phyloP scores from a whole-genome alignment of 2,888 invertebrate genomes.

The Phorcus lineatus region DNA sequence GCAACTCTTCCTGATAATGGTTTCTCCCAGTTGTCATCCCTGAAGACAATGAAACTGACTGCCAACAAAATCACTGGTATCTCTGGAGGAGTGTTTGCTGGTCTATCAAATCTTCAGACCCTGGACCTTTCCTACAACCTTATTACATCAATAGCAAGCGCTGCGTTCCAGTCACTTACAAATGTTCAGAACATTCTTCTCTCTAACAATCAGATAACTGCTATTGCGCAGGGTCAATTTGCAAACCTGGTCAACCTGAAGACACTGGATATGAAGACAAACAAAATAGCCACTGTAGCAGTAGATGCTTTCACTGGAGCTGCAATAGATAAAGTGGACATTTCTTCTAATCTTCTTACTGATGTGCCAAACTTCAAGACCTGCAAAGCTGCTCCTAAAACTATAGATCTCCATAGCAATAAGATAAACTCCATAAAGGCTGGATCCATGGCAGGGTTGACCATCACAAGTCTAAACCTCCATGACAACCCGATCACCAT shows the following conservation, averaged over 20 bases:
- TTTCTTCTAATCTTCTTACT: constrained; percentile 47
- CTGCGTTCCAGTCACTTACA: constrained; percentile 38
- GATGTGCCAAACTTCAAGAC: constrained; percentile 41
- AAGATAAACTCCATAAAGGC: constrained; percentile 36
- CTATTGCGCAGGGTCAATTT: constrained; percentile 44
- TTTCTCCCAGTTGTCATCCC: constrained; percentile 37
- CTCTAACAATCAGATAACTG: constrained; percentile 37
- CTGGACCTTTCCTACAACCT: constrained; percentile 46
- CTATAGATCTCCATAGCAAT: constrained; percentile 40
- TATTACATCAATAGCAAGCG: constrained; percentile 37
- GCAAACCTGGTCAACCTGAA: constrained; percentile 41
- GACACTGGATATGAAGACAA: constrained; percentile 42
- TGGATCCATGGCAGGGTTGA: constrained; percentile 38
- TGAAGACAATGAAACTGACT: constrained; percentile 44
- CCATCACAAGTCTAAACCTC: constrained; percentile 44
- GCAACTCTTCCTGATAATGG: constrained; percentile 32
- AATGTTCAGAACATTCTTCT: constrained; percentile 26
- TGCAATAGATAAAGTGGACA: constrained; percentile 42
- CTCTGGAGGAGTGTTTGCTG: constrained; percentile 35
- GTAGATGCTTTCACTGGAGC: constrained; percentile 43
- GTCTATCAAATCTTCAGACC: constrained; percentile 36
- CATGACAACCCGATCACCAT: constrained; percentile 40
- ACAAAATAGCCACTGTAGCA: constrained; percentile 41
- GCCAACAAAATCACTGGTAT: constrained; percentile 38
- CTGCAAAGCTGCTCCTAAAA: constrained; percentile 5